phyloP scores from a whole-genome alignment of 2,113 vertebrate genomes.

The Eira barbara region DNA sequence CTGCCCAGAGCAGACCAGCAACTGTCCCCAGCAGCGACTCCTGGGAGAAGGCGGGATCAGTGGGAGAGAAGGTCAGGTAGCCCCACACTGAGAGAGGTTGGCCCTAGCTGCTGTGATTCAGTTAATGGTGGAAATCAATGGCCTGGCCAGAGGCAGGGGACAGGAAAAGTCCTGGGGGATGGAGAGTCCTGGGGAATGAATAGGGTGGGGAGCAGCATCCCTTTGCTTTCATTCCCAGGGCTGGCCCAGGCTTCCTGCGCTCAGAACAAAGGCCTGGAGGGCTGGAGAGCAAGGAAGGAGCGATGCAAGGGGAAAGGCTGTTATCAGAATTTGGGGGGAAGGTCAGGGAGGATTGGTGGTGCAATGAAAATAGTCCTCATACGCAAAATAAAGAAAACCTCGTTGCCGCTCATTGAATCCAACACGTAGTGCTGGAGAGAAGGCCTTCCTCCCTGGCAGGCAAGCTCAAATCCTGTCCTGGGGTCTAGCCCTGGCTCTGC shows the following conservation, averaged over 20 bases:
- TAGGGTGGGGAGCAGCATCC: neutral
- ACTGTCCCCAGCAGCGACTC: neutral
- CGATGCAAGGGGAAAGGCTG: neutral
- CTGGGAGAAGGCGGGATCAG: neutral
- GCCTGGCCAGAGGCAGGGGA: neutral
- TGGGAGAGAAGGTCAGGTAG: neutral
- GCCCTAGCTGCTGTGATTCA: neutral
- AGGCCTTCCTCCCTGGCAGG: neutral
- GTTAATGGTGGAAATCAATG: slow-evolving; percentile 55
- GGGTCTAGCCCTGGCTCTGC: neutral
- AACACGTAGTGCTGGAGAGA: neutral
- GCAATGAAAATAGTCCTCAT: neutral
- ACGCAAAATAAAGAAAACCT: neutral
- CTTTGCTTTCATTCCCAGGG: neutral
- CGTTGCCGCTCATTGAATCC: neutral
- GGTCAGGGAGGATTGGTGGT: neutral
- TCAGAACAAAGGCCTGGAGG: neutral
- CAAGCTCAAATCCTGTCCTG: neutral
- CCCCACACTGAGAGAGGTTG: neutral
- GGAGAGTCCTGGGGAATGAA: neutral
- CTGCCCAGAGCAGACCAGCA: neutral
- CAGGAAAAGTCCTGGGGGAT: neutral
- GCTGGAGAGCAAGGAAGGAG: neutral
- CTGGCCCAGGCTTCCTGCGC: neutral
- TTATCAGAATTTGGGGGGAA: neutral